Evolutionary conservation across 2,797 vertebrate genomes (phyloP).

Genomic region (Knipowitschia caucasica): DNA sequence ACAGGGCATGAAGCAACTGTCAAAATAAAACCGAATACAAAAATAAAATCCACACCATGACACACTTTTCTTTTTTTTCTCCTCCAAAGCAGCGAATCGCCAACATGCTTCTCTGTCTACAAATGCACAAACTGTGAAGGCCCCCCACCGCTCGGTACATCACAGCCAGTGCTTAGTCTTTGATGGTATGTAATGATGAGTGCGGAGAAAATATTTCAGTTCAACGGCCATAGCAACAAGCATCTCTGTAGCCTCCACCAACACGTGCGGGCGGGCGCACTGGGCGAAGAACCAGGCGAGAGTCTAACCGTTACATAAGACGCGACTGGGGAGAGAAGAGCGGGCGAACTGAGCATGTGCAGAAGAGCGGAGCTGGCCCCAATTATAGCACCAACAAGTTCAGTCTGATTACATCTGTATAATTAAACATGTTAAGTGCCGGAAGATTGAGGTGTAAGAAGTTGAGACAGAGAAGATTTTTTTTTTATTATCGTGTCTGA

Average conservation of each 20-base stretch:
- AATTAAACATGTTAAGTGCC: background rate
- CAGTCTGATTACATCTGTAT: slow-evolving; percentile 1
- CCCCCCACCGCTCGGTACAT: slow-evolving; percentile 32
- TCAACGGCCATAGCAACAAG: slow-evolving; percentile 39
- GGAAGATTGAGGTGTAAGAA: background rate
- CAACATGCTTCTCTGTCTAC: background rate
- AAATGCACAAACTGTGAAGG: slow-evolving; percentile 6
- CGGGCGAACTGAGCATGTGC: slow-evolving; percentile 37
- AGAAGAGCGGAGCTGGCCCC: slow-evolving; percentile 11
- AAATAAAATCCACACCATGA: too few species aligned
- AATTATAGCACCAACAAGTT: slow-evolving; percentile 1
- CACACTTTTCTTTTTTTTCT: background rate
- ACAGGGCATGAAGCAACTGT: too few species aligned
- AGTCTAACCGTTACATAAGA: slow-evolving; percentile 57
- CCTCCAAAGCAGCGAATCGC: background rate
- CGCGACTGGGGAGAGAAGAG: slow-evolving; percentile 34
- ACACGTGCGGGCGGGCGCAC: slow-evolving; percentile 43
- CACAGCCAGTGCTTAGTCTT: slow-evolving; percentile 27
- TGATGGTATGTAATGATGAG: slow-evolving; percentile 33
- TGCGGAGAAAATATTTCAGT: slow-evolving; percentile 24
- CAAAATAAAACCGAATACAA: too few species aligned
- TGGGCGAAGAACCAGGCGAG: slow-evolving; percentile 27
- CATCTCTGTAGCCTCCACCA: slow-evolving; percentile 30
- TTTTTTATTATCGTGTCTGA: background rate
- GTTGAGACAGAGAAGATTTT: background rate